Conservation (phyloP, 1,140 invertebrate genomes). For the Drosophila pectinifera region DNA sequence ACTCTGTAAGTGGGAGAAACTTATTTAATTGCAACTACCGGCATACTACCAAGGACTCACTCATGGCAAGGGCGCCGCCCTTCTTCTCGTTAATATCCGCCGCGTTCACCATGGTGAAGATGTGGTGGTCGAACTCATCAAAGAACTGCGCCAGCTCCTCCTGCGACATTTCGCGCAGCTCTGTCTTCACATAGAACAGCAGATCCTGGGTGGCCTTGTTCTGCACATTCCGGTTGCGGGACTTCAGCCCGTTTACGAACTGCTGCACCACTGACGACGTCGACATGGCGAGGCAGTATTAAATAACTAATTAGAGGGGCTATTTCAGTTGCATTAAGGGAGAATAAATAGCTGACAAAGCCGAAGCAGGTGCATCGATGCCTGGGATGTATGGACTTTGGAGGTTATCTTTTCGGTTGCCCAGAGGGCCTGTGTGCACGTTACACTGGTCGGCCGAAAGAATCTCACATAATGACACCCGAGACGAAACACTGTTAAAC, state of each 20-base stretch:
- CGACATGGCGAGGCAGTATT: constrained; percentile 56
- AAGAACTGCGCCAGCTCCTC: constrained; percentile 96
- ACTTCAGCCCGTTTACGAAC: constrained; percentile 95
- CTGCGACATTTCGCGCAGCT: constrained; percentile 95
- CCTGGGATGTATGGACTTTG: constrained; percentile 27
- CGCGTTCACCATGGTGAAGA: constrained; percentile 97
- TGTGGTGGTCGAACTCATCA: constrained; percentile 98
- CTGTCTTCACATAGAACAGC: constrained; percentile 95
- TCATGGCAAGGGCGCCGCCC: constrained; percentile 97
- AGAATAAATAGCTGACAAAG: constrained; percentile 4
- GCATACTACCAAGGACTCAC: constrained; percentile 85
- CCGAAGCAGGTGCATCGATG: constrained; percentile 60
- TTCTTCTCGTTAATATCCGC: constrained; percentile 97
- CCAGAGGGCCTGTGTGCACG: constrained; percentile 5
- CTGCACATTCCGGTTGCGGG: constrained; percentile 93
- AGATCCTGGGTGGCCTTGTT: constrained; percentile 94
- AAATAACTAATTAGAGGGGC: not conserved
- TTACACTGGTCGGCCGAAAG: not conserved
- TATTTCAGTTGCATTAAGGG: constrained; percentile 17
- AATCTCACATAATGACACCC: constrained; percentile 9
- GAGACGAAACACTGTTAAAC: not conserved
- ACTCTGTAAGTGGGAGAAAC: constrained; percentile 88
- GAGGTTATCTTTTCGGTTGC: constrained; percentile 41
- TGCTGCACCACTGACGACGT: constrained; percentile 88
- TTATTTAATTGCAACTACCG: not conserved